phyloP scores from a whole-genome alignment of 2,888 invertebrate species.

The Aspidiotus rigidus region DNA sequence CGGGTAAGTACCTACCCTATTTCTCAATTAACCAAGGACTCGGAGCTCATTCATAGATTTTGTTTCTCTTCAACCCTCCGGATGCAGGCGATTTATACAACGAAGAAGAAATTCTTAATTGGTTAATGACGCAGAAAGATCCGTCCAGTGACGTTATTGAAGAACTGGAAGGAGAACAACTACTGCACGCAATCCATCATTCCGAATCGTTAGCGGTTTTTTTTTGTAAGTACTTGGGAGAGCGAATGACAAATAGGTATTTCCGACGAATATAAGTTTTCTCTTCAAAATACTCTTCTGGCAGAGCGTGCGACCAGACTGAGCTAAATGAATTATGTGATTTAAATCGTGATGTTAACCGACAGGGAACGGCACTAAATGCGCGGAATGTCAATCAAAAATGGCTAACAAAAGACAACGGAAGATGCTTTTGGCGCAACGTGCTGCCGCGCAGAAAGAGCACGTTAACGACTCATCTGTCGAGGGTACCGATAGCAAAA shows the following conservation, averaged over 20 bases:
- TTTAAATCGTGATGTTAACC: neutral
- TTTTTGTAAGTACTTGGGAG: constrained; percentile 69
- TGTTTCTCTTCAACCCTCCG: constrained; percentile 6
- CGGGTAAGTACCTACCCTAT: constrained; percentile 50
- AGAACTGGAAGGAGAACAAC: constrained; percentile 70
- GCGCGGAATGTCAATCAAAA: constrained; percentile 19
- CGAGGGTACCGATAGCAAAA: no score
- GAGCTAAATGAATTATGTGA: neutral
- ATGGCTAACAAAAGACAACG: constrained; percentile 8
- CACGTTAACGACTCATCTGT: no score
- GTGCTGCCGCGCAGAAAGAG: neutral
- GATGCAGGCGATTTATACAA: constrained; percentile 78
- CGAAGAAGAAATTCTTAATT: constrained; percentile 77
- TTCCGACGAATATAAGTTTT: neutral
- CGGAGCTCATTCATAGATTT: constrained; percentile 19
- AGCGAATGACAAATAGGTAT: neutral
- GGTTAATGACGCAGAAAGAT: constrained; percentile 84
- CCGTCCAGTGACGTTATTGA: constrained; percentile 85
- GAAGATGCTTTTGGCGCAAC: constrained; percentile 13
- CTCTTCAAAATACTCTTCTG: neutral
- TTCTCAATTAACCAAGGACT: neutral
- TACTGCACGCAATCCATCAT: constrained; percentile 64
- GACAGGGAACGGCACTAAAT: constrained; percentile 24
- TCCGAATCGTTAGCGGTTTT: constrained; percentile 78
- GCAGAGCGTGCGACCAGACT: neutral